Evolutionary conservation across 2,888 invertebrate genomes (phyloP).

Genomic region (Melinaea menophilus): DNA sequence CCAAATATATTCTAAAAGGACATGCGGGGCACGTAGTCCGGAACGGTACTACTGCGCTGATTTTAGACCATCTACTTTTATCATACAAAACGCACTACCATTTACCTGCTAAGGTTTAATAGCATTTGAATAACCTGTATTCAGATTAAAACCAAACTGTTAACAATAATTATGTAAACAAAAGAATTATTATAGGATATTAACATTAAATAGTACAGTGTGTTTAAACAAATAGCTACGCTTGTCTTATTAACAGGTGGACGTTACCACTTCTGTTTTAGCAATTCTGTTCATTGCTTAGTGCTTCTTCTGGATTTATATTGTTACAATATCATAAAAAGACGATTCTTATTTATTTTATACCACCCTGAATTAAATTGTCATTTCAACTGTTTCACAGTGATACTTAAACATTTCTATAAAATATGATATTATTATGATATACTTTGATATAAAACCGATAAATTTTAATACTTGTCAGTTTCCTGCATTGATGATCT

Average conservation of each 20-base stretch:
- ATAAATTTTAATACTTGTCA: no score
- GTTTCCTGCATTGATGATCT: no score
- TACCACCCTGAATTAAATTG: not conserved
- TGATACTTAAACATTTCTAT: no score
- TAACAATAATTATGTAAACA: no score
- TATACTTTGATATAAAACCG: no score
- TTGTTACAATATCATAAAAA: constrained; percentile 22
- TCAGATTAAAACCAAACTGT: no score
- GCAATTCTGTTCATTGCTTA: constrained; percentile 16
- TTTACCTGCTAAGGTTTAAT: constrained; percentile 10
- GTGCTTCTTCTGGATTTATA: constrained; percentile 25
- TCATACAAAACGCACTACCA: constrained; percentile 14
- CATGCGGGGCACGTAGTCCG: constrained; percentile 65
- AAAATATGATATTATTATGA: no score
- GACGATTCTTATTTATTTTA: constrained; percentile 5
- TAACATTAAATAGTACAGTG: constrained; percentile 17
- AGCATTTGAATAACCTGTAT: no score
- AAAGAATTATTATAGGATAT: no score
- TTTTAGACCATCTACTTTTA: constrained; percentile 58
- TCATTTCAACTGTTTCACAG: not conserved
- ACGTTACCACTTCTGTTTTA: constrained; percentile 50
- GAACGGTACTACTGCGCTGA: constrained; percentile 60
- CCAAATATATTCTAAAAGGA: constrained; percentile 14
- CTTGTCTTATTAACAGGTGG: constrained; percentile 64
- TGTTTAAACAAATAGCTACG: constrained; percentile 47